Base-by-base conservation (phyloP, 2,888 invertebrate species). In the Balanococcus diminutus region DNA sequence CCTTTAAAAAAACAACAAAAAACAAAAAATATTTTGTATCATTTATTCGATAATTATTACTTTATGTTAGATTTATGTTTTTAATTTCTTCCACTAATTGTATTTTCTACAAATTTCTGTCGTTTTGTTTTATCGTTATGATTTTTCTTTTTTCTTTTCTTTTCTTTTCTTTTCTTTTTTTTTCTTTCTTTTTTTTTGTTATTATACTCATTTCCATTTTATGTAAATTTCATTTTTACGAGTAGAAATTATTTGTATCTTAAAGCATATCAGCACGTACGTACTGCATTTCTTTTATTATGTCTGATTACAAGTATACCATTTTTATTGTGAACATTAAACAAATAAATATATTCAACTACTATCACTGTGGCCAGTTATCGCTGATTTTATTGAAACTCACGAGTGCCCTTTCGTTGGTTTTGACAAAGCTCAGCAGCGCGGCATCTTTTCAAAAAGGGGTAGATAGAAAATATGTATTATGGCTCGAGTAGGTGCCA, bases 201-300 rank as follows among this genome's bases (percentile, higher is more conserved):
- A 25, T 67, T 46, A 72, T 72, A 32, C 28, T 72, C 72, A 72
- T 72, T 72, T 28, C 32, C 72, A 72, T 72, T 67, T 61, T 72
- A 72, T 72, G 72, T 72, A n/a, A 72, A 72, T 72, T 72, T 72
- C 72, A 31, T 72, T 31, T n/a, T 31, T 72, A 32, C 25, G 72
- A 61, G 31, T 72, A n/a, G 16, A 72, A 72, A 11, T 72, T 72
- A 31, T 72, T 72, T 31, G 16, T 72, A 72, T 28, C 72, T 72
- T 61, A 31, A 72, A 72, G 32, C 72, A 72, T 72, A 72, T 72
- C 72, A 72, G 72, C 72, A 72, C 72, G 72, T 72, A 72, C 32
- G 72, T 72, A 72, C 72, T 72, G 72, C 72, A 72, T 72, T 72
- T 72, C 72, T 72, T 72, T 72, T 31, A 72, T 72, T 31, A 72